A percentile compares a stretch with the other conserved stretches of the same genome.
Evolutionary conservation across 2,888 invertebrate species (phyloP).

Genomic region (Melinopterus prodromus): DNA sequence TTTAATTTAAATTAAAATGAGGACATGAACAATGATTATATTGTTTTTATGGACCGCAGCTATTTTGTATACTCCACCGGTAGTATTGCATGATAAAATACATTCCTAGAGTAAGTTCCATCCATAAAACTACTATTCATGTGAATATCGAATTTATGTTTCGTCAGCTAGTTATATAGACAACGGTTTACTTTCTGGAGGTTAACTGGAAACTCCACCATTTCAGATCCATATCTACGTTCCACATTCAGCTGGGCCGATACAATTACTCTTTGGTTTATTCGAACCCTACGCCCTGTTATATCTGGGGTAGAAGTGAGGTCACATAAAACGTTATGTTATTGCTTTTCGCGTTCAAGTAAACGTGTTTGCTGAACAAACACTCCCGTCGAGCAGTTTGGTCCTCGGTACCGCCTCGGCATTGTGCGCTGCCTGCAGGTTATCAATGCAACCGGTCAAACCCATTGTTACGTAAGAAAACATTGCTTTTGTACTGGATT

Average conservation of each 20-base stretch:
- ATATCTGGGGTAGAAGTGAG: neutral
- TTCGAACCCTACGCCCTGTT: neutral
- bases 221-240: neutral
- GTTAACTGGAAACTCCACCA: neutral
- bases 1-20: too few species aligned
- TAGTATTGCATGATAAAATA: too few species aligned
- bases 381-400: conserved; percentile 7
- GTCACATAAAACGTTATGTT: conserved; percentile 16
- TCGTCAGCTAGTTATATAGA: neutral
- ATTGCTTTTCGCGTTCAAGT: conserved; percentile 19
- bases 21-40: too few species aligned
- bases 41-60: too few species aligned
- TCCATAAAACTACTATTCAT: too few species aligned
- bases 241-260: neutral
- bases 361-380: conserved; percentile 23
- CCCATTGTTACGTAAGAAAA: neutral
- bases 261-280: neutral
- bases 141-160: neutral
- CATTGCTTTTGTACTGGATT: neutral
- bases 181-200: neutral
- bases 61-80: too few species aligned
- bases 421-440: neutral
- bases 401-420: neutral
- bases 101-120: too few species aligned
- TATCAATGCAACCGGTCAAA: conserved; percentile 4